Evolutionary conservation across 2,888 invertebrate genomes (phyloP).

Genomic region (Meliscaeva auricollis): DNA sequence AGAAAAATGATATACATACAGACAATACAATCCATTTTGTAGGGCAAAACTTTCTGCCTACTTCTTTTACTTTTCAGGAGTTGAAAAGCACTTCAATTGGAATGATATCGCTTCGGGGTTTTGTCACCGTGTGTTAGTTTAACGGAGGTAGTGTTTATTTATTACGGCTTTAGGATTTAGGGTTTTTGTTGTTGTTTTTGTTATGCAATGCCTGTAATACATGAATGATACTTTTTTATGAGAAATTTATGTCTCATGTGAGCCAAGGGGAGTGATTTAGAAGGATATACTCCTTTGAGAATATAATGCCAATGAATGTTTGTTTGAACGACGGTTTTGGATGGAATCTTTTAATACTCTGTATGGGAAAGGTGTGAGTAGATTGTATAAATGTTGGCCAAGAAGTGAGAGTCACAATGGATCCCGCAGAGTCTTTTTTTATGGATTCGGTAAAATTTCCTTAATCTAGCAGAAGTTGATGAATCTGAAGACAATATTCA

Average conservation of each 20-base stretch:
- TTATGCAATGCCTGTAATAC: constrained; percentile 26
- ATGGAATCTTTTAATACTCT: background rate
- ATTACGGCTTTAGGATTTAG: constrained; percentile 20
- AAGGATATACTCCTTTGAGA: constrained; percentile 16
- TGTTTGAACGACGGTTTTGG: background rate
- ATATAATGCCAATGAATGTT: constrained; percentile 18
- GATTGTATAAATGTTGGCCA: too few relatives aligned
- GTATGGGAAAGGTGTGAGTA: background rate
- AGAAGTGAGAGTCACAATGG: too few relatives aligned
- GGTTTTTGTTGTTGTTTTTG: background rate
- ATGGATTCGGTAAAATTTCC: too few relatives aligned
- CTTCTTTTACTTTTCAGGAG: constrained; percentile 17
- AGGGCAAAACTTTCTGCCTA: background rate
- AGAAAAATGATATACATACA: background rate
- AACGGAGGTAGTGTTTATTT: constrained; percentile 35
- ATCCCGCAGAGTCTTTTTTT: background rate
- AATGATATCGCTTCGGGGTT: constrained; percentile 53
- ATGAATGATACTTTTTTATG: constrained; percentile 18
- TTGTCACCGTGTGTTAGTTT: constrained; percentile 20
- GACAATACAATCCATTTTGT: constrained; percentile 5
- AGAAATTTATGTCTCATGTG: constrained; percentile 13
- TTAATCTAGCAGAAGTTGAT: too few relatives aligned
- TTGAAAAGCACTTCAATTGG: constrained; percentile 63
- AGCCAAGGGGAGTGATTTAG: constrained; percentile 29
- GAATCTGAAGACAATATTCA: too few relatives aligned